Evolutionary conservation across 1,140 invertebrate genomes (phyloP).

Genomic region (Melipona quadrifasciata): DNA sequence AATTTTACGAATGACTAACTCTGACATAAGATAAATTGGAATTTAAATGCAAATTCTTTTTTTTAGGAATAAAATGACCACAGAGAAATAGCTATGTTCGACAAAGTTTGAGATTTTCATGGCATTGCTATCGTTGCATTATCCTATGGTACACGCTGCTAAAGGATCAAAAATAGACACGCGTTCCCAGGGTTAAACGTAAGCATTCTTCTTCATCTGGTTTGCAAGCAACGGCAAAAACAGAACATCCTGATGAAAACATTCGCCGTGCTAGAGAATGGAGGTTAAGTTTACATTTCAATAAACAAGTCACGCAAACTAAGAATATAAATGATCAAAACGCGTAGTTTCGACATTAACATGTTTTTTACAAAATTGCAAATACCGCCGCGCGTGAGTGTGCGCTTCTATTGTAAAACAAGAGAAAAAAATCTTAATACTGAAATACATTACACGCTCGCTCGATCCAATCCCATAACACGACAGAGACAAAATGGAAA

Average conservation of each 20-base stretch:
- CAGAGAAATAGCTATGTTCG: background rate
- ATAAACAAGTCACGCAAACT: slow-evolving; percentile 33
- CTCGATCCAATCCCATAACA: background rate
- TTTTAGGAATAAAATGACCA: background rate
- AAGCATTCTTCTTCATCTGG: slow-evolving; percentile 53
- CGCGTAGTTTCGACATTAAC: background rate
- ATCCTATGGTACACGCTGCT: slow-evolving; percentile 31
- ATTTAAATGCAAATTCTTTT: background rate
- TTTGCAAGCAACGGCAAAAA: slow-evolving; percentile 41
- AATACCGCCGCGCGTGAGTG: background rate
- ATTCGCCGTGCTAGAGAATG: slow-evolving; percentile 37
- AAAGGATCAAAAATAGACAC: slow-evolving; percentile 54
- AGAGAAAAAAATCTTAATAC: background rate
- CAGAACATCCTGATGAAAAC: slow-evolving; percentile 38
- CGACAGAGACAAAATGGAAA: slow-evolving; percentile 34
- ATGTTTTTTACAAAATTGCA: background rate
- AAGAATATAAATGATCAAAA: slow-evolving; percentile 27
- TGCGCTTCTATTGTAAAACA: background rate
- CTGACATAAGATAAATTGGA: background rate
- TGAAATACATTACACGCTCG: no score
- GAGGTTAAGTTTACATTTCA: slow-evolving; percentile 54
- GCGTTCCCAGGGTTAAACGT: slow-evolving; percentile 56
- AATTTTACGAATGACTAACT: background rate
- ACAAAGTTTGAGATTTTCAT: slow-evolving; percentile 8
- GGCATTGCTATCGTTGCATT: slow-evolving; percentile 25